Conservation (phyloP, 1,140 invertebrate species). For the Saccostrea cuccullata region DNA sequence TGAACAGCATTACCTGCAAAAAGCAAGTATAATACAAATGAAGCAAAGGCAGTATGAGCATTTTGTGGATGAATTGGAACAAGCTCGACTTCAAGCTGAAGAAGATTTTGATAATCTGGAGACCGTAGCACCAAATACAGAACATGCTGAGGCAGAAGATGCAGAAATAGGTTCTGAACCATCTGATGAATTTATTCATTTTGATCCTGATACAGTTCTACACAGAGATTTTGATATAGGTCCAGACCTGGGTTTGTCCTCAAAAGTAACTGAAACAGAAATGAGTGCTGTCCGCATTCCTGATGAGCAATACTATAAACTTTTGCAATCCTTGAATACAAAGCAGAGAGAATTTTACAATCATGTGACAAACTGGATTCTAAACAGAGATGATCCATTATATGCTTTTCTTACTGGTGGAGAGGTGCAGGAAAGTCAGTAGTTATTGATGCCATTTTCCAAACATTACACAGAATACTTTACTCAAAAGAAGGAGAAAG, state of each 20-base stretch:
- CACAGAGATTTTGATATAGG: conserved; percentile 50
- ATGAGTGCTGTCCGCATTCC: conserved; percentile 28
- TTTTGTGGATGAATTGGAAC: conserved; percentile 38
- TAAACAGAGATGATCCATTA: conserved; percentile 44
- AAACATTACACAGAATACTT: background rate
- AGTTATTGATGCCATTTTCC: conserved; percentile 46
- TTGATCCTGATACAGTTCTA: conserved; percentile 44
- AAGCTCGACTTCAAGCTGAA: conserved; percentile 41
- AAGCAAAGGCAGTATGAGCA: conserved; percentile 37
- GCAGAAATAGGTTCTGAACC: background rate
- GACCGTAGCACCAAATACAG: conserved; percentile 40
- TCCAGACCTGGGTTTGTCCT: conserved; percentile 29
- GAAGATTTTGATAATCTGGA: conserved; percentile 33
- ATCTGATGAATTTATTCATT: conserved; percentile 46
- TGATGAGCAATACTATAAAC: conserved; percentile 42
- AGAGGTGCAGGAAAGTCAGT: conserved; percentile 57
- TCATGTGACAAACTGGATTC: conserved; percentile 46
- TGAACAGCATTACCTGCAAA: conserved; percentile 23
- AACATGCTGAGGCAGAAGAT: conserved; percentile 40
- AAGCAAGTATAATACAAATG: background rate
- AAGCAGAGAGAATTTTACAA: conserved; percentile 54
- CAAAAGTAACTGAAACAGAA: conserved; percentile 40
- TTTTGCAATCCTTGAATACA: conserved; percentile 42
- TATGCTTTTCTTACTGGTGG: conserved; percentile 55
- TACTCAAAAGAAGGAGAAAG: conserved; percentile 51